These are phyloP conservation scores for Eupithecia exiguata DNA, from an alignment of 2,888 invertebrate species.

Conservation along the genomic window DNA sequence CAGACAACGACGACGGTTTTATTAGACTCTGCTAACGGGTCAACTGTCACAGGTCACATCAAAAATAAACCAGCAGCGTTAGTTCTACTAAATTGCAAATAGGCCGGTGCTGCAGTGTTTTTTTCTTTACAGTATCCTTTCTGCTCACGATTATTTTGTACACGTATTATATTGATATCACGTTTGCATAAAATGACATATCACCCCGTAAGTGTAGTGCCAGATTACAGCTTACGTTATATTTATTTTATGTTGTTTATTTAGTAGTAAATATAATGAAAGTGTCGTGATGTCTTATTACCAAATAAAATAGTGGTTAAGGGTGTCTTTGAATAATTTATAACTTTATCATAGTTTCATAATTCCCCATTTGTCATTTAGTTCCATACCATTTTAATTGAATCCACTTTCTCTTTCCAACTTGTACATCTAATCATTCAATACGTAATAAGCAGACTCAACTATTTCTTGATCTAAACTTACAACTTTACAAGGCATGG, in stretches of 20 bases:
- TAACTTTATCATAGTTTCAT: not conserved
- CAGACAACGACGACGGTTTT: too few species aligned
- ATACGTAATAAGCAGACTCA: constrained; percentile 13
- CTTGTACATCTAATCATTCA: constrained; percentile 20
- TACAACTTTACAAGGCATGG: constrained; percentile 14
- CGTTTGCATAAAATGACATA: not conserved
- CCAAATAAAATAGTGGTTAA: constrained; percentile 61
- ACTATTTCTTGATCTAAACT: constrained; percentile 30
- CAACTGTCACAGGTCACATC: too few species aligned
- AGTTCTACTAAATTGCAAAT: not conserved
- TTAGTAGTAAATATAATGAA: constrained; percentile 36
- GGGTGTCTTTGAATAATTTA: constrained; percentile 76
- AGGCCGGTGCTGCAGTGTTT: not conserved
- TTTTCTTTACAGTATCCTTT: not conserved
- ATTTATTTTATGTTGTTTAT: not conserved
- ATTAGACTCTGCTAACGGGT: too few species aligned
- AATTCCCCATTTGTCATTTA: constrained; percentile 23
- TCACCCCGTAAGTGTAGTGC: constrained; percentile 17
- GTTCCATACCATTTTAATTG: constrained; percentile 26
- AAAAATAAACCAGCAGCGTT: too few species aligned
- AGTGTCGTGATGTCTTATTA: constrained; percentile 40
- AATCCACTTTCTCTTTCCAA: constrained; percentile 21
- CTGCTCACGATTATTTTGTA: not conserved
- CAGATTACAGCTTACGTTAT: constrained; percentile 3
- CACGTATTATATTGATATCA: not conserved